phyloP scores from a whole-genome alignment of 1,140 invertebrate species.

The Zaprionus davidi region DNA sequence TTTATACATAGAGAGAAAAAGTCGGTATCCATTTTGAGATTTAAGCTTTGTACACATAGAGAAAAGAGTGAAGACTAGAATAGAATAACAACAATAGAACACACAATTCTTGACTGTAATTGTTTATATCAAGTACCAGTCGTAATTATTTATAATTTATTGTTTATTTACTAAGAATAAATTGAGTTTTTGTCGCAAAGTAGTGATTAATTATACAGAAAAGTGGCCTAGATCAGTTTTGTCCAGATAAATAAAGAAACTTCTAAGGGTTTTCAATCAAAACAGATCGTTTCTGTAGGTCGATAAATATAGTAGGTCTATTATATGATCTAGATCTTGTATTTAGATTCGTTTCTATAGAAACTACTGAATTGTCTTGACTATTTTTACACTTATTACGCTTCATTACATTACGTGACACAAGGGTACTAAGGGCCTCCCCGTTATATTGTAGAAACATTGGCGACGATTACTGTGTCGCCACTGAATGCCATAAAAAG shows the following conservation, averaged over 20 bases:
- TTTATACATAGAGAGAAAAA: no score
- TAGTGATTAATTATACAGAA: not conserved
- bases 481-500: conserved; percentile 29
- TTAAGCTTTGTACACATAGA: no score
- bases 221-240: not conserved
- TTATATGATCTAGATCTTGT: not conserved
- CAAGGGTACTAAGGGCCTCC: not conserved
- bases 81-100: not conserved
- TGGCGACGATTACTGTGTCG: not conserved
- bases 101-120: not conserved
- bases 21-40: not conserved
- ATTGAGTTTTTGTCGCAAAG: not conserved
- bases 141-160: not conserved
- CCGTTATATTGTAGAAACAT: conserved; percentile 1
- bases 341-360: not conserved
- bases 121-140: not conserved
- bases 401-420: not conserved
- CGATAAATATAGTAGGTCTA: not conserved
- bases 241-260: not conserved
- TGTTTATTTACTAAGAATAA: not conserved
- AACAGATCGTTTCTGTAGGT: not conserved
- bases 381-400: not conserved
- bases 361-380: not conserved
- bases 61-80: no score
- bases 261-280: not conserved